phyloP scores from a whole-genome alignment of 2,888 invertebrate genomes.

The Anaspis maculata region DNA sequence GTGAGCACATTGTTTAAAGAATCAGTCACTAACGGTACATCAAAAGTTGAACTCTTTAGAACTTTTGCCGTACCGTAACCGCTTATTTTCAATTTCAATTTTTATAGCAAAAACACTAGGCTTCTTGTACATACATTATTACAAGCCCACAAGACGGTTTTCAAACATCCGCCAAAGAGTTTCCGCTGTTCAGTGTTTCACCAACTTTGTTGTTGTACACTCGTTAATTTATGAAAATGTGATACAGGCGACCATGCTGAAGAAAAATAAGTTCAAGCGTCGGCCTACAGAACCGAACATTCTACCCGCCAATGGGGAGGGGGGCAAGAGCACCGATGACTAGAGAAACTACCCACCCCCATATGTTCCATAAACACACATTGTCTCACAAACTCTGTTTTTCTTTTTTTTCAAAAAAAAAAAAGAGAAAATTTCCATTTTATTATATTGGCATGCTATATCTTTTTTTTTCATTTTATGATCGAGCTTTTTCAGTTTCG shows the following conservation, averaged over 20 bases:
- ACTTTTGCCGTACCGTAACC: not conserved
- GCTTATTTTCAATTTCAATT: not conserved
- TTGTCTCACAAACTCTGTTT: slow-evolving; percentile 19
- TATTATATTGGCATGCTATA: slow-evolving; percentile 21
- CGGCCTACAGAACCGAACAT: slow-evolving; percentile 79
- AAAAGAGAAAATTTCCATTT: no score
- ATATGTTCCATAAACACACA: no score
- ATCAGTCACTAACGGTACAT: no score
- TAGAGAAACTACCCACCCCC: slow-evolving; percentile 41
- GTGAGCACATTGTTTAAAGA: no score
- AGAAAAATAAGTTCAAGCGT: slow-evolving; percentile 98
- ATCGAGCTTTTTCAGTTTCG: no score
- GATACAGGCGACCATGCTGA: slow-evolving; percentile 97
- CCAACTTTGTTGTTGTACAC: slow-evolving; percentile 18
- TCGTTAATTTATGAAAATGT: slow-evolving; percentile 17
- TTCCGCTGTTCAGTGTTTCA: slow-evolving; percentile 16
- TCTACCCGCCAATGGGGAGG: slow-evolving; percentile 57
- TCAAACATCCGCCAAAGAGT: no score
- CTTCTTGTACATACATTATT: not conserved
- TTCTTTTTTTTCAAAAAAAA: no score
- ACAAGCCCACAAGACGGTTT: no score
- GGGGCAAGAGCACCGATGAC: slow-evolving; percentile 56
- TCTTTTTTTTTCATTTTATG: slow-evolving; percentile 19
- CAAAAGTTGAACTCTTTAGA: no score
- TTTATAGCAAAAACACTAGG: not conserved